Evolutionary conservation across 1,140 invertebrate genomes (phyloP).

Genomic region (Scylla paramamosain): DNA sequence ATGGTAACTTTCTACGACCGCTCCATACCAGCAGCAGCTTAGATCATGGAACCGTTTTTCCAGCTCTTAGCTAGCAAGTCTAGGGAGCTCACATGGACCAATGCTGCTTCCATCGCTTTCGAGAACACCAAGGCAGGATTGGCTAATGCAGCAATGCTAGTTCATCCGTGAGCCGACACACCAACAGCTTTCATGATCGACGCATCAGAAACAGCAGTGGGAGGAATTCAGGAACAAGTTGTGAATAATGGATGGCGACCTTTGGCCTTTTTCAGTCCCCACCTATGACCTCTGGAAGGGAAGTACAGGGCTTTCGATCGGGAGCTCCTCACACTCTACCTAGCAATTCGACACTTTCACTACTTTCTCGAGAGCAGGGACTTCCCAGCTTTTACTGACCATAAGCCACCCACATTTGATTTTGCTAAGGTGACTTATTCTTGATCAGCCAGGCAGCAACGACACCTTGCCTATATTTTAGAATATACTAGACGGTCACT

Average conservation of each 20-base stretch:
- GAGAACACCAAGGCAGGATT: conserved; percentile 52
- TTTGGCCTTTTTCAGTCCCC: conserved; percentile 39
- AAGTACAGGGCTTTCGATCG: conserved; percentile 76
- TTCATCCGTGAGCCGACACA: neutral
- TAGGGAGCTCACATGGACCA: conserved; percentile 65
- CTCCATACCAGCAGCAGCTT: neutral
- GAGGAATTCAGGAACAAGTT: conserved; percentile 59
- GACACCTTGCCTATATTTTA: neutral
- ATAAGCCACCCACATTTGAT: conserved; percentile 78
- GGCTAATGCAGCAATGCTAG: neutral
- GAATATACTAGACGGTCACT: neutral
- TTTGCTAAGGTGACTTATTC: conserved; percentile 68
- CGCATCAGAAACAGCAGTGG: conserved; percentile 58
- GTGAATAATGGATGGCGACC: neutral
- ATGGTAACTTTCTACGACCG: conserved; percentile 22
- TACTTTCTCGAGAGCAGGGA: conserved; percentile 78
- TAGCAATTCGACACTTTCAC: conserved; percentile 78
- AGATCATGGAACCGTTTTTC: neutral
- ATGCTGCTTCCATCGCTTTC: conserved; percentile 69
- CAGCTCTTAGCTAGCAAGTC: neutral
- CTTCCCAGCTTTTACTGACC: conserved; percentile 78
- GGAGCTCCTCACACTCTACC: conserved; percentile 78
- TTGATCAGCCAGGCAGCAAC: conserved; percentile 75
- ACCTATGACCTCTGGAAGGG: conserved; percentile 67
- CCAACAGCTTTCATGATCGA: conserved; percentile 50